These are phyloP conservation scores for Hydrochoerus hydrochaeris DNA, from an alignment of 2,113 vertebrate species.

Conservation along the genomic window DNA sequence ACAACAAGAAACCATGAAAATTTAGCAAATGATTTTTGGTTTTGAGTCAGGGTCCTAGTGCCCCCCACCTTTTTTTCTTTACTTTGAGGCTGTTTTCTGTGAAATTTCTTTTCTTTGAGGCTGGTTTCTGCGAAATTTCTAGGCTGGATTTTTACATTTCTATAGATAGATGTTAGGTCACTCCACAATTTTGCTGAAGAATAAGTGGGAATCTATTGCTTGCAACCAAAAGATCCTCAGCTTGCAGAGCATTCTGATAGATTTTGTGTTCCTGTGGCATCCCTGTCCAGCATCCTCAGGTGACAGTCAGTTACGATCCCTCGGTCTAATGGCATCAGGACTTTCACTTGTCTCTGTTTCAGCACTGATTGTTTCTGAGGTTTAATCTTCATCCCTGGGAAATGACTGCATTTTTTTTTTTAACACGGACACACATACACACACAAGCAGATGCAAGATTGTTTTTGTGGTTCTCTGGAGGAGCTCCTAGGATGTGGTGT, in stretches of 20 bases:
- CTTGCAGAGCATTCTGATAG: neutral
- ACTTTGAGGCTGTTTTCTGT: neutral
- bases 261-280: neutral
- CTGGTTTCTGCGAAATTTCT: neutral
- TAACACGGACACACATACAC: neutral
- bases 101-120: neutral
- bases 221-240: neutral
- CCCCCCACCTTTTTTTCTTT: neutral
- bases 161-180: neutral
- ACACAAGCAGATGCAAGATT: neutral
- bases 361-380: neutral
- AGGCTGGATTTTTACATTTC: neutral
- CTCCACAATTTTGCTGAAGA: neutral
- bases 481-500: neutral
- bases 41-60: neutral
- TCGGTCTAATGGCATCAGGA: neutral
- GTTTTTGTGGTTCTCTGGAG: neutral
- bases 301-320: neutral
- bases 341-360: neutral
- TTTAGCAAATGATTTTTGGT: neutral
- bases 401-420: neutral
- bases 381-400: neutral
- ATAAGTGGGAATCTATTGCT: neutral
- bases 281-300: neutral
- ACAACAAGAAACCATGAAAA: neutral